These are phyloP conservation scores for Platycheirus rosarum DNA, from an alignment of 2,888 invertebrate genomes.

Conservation along the genomic window DNA sequence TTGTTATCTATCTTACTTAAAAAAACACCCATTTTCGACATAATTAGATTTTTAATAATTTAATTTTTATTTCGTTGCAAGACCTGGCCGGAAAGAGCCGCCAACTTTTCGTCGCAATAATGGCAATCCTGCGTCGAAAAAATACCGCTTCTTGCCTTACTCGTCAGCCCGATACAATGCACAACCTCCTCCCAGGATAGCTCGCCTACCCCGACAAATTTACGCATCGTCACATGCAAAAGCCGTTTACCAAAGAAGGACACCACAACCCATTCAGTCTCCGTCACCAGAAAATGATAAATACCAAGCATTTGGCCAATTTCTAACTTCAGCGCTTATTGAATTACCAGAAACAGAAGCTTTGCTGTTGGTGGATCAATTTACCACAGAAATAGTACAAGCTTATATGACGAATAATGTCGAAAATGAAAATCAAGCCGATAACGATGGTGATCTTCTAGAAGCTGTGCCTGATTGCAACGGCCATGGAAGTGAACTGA, in stretches of 20 bases:
- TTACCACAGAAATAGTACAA: conserved; percentile 77
- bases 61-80: too few relatives aligned
- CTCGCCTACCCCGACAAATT: conserved; percentile 40
- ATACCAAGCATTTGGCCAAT: conserved; percentile 79
- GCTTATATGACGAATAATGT: conserved; percentile 51
- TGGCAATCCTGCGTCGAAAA: conserved; percentile 24
- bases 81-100: conserved; percentile 38
- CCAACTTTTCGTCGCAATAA: conserved; percentile 50
- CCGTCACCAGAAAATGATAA: conserved; percentile 74
- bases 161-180: too few relatives aligned
- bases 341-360: conserved; percentile 79
- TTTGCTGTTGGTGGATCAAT: conserved; percentile 77
- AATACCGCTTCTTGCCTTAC: background rate
- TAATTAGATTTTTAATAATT: too few relatives aligned
- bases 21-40: too few relatives aligned
- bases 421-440: background rate
- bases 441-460: background rate
- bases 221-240: conserved; percentile 11
- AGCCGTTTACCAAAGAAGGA: conserved; percentile 39
- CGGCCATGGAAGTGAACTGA: conserved; percentile 38
- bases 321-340: conserved; percentile 78
- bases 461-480: conserved; percentile 29
- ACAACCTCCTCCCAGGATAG: too few relatives aligned
- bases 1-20: too few relatives aligned
- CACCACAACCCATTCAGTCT: background rate